phyloP scores from a whole-genome alignment of 2,113 vertebrate species.

The Phylloscopus trochiloides region DNA sequence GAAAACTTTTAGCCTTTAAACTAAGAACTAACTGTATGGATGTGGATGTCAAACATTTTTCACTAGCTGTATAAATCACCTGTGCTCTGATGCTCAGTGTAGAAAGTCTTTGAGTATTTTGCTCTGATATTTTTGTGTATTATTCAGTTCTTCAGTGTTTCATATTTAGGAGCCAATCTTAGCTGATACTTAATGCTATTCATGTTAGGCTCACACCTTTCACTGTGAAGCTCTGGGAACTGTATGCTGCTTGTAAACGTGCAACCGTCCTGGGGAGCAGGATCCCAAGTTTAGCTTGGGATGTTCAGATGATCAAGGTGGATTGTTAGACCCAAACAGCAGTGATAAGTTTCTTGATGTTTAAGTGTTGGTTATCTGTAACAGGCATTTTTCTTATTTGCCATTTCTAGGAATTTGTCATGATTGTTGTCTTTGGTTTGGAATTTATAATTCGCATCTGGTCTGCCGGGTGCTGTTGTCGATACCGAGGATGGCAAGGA shows the following conservation, averaged over 20 bases:
- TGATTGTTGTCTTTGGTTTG: conserved; percentile 98
- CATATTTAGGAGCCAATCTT: not conserved
- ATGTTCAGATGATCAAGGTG: not conserved
- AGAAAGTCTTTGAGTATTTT: not conserved
- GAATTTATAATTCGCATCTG: conserved; percentile 96
- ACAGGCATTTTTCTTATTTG: conserved; percentile 21
- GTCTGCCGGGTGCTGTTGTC: conserved; percentile 92
- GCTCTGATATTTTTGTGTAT: not conserved
- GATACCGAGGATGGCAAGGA: conserved; percentile 96
- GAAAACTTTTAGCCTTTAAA: not conserved
- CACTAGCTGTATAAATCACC: not conserved
- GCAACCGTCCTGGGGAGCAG: not conserved
- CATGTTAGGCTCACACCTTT: not conserved
- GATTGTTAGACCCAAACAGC: not conserved
- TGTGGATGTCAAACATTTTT: not conserved
- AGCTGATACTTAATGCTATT: not conserved
- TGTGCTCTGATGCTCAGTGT: not conserved
- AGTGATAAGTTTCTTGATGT: not conserved
- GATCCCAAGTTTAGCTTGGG: not conserved
- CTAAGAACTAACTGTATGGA: not conserved
- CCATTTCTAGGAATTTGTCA: conserved; percentile 89
- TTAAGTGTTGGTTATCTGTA: not conserved
- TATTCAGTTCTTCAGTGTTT: not conserved
- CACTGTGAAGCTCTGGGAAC: not conserved
- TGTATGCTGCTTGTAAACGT: not conserved